phyloP scores from a whole-genome alignment of 1,140 invertebrate species.

The Drosophila sp. region DNA sequence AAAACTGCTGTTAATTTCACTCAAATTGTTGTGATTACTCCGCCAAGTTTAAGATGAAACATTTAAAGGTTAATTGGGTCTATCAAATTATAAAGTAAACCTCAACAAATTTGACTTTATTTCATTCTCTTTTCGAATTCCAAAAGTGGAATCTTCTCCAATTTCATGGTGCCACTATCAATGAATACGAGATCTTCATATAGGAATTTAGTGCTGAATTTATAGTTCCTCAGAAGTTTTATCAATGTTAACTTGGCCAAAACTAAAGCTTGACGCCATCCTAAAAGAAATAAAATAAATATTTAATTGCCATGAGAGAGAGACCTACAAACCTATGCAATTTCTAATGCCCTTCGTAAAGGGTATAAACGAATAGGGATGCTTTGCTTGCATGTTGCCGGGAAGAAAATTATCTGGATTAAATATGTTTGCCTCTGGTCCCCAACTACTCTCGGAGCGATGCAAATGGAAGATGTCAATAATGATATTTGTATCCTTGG shows the following conservation, averaged over 20 bases:
- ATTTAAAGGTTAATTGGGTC: not conserved
- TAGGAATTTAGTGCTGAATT: constrained; percentile 53
- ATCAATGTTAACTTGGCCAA: constrained; percentile 50
- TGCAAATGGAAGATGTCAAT: constrained; percentile 58
- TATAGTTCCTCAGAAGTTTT: constrained; percentile 61
- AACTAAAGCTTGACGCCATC: constrained; percentile 58
- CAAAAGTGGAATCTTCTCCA: constrained; percentile 43
- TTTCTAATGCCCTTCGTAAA: constrained; percentile 66
- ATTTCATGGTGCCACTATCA: constrained; percentile 43
- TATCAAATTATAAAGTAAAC: not conserved
- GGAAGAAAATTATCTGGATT: constrained; percentile 71
- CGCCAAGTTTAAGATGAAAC: not conserved
- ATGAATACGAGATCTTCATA: constrained; percentile 55
- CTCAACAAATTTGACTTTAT: not conserved
- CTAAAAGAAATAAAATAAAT: constrained; percentile 21
- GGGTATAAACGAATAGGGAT: constrained; percentile 63
- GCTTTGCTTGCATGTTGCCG: constrained; percentile 39
- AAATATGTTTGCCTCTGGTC: constrained; percentile 59
- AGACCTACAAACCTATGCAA: constrained; percentile 47
- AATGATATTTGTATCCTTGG: constrained; percentile 43
- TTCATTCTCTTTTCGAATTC: constrained; percentile 28
- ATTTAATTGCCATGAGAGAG: too few relatives aligned
- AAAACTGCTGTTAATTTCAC: not conserved
- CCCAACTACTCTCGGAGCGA: constrained; percentile 52
- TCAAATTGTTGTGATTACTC: not conserved